Evolutionary conservation across 1,140 invertebrate species (phyloP).

Genomic region (Heliconius congener): DNA sequence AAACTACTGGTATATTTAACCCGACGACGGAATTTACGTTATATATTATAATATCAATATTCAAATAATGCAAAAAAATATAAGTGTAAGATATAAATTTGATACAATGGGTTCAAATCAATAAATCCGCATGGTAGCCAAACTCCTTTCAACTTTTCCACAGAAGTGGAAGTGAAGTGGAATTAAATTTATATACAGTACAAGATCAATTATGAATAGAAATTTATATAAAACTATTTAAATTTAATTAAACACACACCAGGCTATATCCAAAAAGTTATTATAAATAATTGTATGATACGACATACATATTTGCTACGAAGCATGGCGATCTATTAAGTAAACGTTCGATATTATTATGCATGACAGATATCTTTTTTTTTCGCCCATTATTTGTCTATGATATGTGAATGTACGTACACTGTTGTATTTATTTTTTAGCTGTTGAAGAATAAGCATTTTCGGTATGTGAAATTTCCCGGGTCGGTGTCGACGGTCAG

Average conservation of each 20-base stretch:
- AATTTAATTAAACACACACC: neutral
- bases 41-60: neutral
- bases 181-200: no score
- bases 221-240: no score
- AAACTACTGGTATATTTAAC: neutral
- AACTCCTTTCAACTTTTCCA: no score
- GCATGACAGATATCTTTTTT: constrained; percentile 38
- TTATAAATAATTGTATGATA: neutral
- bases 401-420: constrained; percentile 59
- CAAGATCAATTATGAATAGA: no score
- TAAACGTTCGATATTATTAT: constrained; percentile 17
- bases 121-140: no score
- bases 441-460: constrained; percentile 81
- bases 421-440: constrained; percentile 81
- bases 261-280: neutral
- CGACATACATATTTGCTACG: constrained; percentile 8
- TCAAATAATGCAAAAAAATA: neutral
- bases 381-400: constrained; percentile 42
- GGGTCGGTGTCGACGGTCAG: constrained; percentile 79
- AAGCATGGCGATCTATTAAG: constrained; percentile 33
- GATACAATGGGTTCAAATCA: no score
- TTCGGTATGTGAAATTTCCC: constrained; percentile 81
- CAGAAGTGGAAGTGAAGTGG: no score
- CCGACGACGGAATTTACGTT: neutral
- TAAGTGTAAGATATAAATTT: no score